A percentile compares a stretch with the other conserved stretches of the same genome.
phyloP scores from a whole-genome alignment of 1,140 invertebrate genomes.

The Spodoptera frugiperda region DNA sequence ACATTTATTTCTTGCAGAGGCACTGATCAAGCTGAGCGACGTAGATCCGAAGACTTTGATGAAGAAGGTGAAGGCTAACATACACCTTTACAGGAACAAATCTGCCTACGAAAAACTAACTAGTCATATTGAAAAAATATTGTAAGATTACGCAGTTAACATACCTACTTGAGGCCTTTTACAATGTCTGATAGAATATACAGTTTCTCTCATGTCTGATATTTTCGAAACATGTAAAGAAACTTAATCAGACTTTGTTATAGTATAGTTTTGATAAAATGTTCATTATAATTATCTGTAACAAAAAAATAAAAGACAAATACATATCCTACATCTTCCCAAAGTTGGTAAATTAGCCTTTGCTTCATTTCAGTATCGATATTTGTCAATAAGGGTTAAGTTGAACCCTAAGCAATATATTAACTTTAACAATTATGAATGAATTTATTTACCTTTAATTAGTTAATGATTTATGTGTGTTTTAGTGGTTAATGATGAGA shows the following conservation, averaged over 20 bases:
- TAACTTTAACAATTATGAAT: background rate
- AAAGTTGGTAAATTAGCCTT: too few relatives aligned
- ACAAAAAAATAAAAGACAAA: too few relatives aligned
- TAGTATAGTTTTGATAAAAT: too few relatives aligned
- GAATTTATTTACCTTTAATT: background rate
- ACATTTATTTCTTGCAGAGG: constrained; percentile 69
- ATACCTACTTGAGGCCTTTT: background rate
- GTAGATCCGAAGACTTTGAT: constrained; percentile 76
- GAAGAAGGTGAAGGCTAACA: constrained; percentile 80
- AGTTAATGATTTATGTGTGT: background rate
- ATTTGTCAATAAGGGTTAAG: too few relatives aligned
- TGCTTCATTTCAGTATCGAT: too few relatives aligned
- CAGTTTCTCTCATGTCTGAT: too few relatives aligned
- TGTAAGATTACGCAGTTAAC: constrained; percentile 6
- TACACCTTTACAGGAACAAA: constrained; percentile 82
- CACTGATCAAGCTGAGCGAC: constrained; percentile 72
- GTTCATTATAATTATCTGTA: too few relatives aligned
- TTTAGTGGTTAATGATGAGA: background rate
- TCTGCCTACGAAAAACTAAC: constrained; percentile 76
- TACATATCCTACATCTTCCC: too few relatives aligned
- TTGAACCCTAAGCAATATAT: too few relatives aligned
- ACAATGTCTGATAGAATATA: too few relatives aligned
- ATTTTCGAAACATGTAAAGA: too few relatives aligned
- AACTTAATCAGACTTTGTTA: too few relatives aligned
- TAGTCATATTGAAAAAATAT: constrained; percentile 74